Evolutionary conservation across 1,140 invertebrate genomes (phyloP), one percentile per base, ranked within the genome.

Genomic region (Drosophila truncata): DNA sequence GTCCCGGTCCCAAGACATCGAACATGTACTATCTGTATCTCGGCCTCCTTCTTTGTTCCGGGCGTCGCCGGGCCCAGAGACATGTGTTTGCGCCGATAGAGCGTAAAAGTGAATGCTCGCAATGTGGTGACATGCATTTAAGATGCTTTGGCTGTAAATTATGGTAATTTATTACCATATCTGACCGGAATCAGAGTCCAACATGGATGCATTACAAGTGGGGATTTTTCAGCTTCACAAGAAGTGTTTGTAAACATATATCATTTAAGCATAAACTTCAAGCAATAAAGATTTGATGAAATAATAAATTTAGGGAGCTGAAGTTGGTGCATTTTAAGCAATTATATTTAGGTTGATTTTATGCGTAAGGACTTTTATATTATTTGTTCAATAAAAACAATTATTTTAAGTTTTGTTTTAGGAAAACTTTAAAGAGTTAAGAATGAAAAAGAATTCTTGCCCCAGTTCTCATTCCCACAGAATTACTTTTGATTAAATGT

Each of bases 81-180:
- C 79, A 77, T 80, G 80, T 84, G 81, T 80, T 52, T 46, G 58
- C 65, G 42, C 62, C 81, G 81, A 80, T 84, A 84, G 81, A 80
- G 82, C 81, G 77, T 80, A 84, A 84, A 84, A 84, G 82, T 84
- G 82, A 84, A 84, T 84, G 82, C 83, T 84, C 61, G 72, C 79
- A 84, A 84, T 84, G 82, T 84, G 82, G 77, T 80, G 82, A 84
- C 81, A 84, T 84, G 81, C 81, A 84, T 84, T 84, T 84, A 84
- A 84, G 81, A 84, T 84, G 83, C 81, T 84, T 64, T 85, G 81
- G 82, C 74, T 83, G 80, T 84, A 84, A 84, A 84, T 84, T 84
- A 84, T 84, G 72, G 84, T 84, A 80, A 84, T 84, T 84, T 84
- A 84, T 84, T 46, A 57, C 70, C 80, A 72, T 84, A 83, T 83